A percentile compares a stretch with the other conserved stretches of the same genome.
phyloP scores from a whole-genome alignment of 1,140 invertebrate genomes.

The Aphelinus certus region DNA sequence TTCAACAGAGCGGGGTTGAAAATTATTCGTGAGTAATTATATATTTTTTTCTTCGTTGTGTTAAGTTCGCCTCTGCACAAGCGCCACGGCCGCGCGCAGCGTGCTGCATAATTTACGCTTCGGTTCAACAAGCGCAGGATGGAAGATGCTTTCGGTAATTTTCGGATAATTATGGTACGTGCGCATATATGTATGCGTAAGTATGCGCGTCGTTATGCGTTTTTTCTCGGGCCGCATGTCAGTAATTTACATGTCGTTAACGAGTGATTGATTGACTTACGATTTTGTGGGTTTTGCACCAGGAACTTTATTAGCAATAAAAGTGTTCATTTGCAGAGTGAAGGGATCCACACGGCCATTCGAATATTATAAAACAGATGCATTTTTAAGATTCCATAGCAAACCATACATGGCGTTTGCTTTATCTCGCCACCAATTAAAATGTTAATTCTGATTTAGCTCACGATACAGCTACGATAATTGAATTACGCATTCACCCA shows the following conservation, averaged over 20 bases:
- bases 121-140: background rate
- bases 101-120: conserved; percentile 12
- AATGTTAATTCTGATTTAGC: conserved; percentile 19
- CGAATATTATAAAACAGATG: background rate
- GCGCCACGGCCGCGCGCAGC: background rate
- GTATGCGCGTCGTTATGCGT: background rate
- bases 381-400: too few relatives aligned
- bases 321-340: conserved; percentile 18
- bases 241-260: conserved; percentile 32
- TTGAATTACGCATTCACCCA: too few relatives aligned
- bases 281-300: conserved; percentile 28
- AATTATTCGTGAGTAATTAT: conserved; percentile 27
- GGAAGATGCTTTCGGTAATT: conserved; percentile 25
- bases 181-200: background rate
- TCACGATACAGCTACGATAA: background rate
- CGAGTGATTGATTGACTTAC: conserved; percentile 30
- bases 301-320: conserved; percentile 33
- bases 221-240: background rate
- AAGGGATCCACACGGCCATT: background rate
- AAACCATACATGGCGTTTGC: too few relatives aligned
- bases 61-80: background rate
- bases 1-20: too few relatives aligned
- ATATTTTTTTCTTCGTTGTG: background rate
- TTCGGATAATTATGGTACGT: conserved; percentile 27
- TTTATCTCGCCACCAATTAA: conserved; percentile 17